Percentiles rank a stretch among this genome's conserved stretches.
phyloP scores from a whole-genome alignment of 1,140 invertebrate species.

The Plutomurus gul region DNA sequence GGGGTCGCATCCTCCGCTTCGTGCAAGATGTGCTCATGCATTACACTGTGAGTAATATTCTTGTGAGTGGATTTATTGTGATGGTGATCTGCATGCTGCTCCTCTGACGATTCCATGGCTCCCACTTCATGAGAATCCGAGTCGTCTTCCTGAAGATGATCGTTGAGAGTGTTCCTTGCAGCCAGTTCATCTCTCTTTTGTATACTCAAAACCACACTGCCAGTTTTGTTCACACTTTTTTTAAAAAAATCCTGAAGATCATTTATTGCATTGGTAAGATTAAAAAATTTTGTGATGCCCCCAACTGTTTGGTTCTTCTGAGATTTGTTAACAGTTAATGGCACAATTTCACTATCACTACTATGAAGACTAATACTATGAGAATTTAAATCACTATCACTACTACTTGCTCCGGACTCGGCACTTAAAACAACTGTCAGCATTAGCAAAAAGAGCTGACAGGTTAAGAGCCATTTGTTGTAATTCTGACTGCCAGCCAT shows the following conservation, averaged over 20 bases:
- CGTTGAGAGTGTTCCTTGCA: not conserved
- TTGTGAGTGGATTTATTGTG: not conserved
- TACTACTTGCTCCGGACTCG: not conserved
- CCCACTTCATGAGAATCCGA: not conserved
- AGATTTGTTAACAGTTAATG: not conserved
- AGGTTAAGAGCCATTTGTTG: not conserved
- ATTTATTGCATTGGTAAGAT: not conserved
- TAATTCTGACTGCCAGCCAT: not conserved
- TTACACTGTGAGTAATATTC: not conserved
- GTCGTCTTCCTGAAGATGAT: not conserved
- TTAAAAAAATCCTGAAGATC: not conserved
- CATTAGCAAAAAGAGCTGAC: not conserved
- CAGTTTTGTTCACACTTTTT: not conserved
- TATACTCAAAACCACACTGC: not conserved
- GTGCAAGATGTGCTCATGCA: not conserved
- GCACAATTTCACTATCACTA: slow-evolving; percentile 7
- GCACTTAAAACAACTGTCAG: slow-evolving; percentile 15
- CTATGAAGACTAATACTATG: slow-evolving; percentile 18
- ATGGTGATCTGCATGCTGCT: not conserved
- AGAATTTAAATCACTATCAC: slow-evolving; percentile 9
- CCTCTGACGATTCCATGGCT: no score
- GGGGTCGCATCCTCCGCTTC: not conserved
- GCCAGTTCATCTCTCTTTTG: not conserved
- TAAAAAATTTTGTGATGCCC: not conserved
- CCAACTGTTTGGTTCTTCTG: not conserved